Conservation (phyloP, 2,888 invertebrate species). For the Netelia virgata region DNA sequence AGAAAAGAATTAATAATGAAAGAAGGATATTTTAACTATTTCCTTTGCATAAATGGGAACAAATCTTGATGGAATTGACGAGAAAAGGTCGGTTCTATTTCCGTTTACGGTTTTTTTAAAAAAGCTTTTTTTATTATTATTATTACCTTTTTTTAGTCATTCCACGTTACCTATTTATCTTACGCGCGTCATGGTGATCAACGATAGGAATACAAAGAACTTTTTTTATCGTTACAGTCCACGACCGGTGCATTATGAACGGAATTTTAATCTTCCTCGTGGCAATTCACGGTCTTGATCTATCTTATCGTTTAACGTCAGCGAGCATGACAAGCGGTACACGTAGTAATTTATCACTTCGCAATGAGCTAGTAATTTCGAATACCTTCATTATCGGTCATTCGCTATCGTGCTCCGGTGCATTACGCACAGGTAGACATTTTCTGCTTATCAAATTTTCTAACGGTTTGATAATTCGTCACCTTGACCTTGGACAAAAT, state of each 20-base stretch:
- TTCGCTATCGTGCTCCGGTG: not conserved
- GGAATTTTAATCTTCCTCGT: not conserved
- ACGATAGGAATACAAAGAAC: no score
- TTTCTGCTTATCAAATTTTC: not conserved
- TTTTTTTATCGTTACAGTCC: no score
- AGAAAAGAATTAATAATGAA: no score
- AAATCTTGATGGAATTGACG: no score
- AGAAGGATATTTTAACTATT: no score
- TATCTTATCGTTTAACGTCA: conserved; percentile 3
- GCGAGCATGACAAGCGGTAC: not conserved
- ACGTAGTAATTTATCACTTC: not conserved
- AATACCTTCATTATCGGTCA: not conserved
- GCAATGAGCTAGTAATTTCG: not conserved
- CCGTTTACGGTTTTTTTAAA: no score
- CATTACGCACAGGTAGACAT: not conserved
- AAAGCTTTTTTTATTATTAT: no score
- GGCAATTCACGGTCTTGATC: not conserved
- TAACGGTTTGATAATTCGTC: not conserved
- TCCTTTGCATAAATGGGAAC: no score
- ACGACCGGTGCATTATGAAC: not conserved
- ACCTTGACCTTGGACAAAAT: not conserved
- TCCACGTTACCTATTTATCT: no score
- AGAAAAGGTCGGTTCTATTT: no score
- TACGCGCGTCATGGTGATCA: no score
- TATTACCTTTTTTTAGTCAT: no score